Conservation (phyloP, 1,140 invertebrate species). For the Tetramorium parvispinum region DNA sequence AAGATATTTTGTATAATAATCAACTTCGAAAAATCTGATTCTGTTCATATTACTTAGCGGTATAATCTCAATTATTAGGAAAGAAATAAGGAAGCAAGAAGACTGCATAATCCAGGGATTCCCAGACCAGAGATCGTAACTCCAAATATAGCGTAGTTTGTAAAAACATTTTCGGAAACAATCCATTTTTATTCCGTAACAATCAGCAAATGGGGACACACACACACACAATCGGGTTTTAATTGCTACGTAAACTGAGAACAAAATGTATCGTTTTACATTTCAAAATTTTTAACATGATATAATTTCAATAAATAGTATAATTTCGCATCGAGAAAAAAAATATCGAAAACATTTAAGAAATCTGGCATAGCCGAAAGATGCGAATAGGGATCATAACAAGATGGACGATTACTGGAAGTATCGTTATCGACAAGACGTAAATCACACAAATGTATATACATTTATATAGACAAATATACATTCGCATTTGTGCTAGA, state of each 20-base stretch:
- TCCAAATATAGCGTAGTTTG: conserved; percentile 2
- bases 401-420: conserved; percentile 17
- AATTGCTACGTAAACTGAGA: neutral
- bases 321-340: neutral
- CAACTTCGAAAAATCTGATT: neutral
- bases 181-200: conserved; percentile 17
- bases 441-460: conserved; percentile 55
- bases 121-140: neutral
- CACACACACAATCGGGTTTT: neutral
- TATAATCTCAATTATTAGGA: conserved; percentile 4
- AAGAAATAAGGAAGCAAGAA: conserved; percentile 33
- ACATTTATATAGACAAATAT: conserved; percentile 28
- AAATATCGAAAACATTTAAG: neutral
- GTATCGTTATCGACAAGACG: neutral
- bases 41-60: neutral
- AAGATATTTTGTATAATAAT: conserved; percentile 31
- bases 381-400: neutral
- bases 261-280: neutral
- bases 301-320: neutral
- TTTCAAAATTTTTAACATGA: neutral
- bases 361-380: neutral
- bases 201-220: neutral
- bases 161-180: conserved; percentile 28
- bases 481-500: conserved; percentile 34
- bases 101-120: conserved; percentile 57